Conservation (phyloP, 2,113 vertebrate genomes). For the Calonectris borealis region DNA sequence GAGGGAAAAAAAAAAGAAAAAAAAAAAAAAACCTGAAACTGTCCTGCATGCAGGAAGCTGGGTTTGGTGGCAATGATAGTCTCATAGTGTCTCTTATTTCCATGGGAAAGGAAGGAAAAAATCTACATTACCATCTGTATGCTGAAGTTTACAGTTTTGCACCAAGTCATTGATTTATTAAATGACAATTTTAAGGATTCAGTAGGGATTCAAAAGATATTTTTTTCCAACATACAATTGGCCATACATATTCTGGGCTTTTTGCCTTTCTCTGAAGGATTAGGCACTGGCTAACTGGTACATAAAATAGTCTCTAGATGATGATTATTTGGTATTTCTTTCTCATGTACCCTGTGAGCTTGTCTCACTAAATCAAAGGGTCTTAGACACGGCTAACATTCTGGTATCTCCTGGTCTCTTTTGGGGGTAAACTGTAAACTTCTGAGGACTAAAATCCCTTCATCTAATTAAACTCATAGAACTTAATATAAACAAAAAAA, state of each 20-base stretch:
- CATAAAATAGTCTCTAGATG: background rate
- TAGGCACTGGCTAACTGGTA: background rate
- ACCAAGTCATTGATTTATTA: background rate
- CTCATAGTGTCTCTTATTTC: background rate
- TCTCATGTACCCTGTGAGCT: background rate
- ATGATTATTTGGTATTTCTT: background rate
- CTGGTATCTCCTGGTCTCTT: background rate
- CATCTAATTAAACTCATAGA: background rate
- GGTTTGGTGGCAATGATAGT: background rate
- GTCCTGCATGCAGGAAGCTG: background rate
- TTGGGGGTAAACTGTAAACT: background rate
- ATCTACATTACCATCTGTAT: background rate
- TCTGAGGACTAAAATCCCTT: background rate
- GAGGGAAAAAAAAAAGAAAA: rapidly evolving
- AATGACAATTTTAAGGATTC: background rate
- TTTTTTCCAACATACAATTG: background rate
- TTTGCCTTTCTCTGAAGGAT: background rate
- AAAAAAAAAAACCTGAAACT: background rate
- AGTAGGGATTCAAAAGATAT: background rate
- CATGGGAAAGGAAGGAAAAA: background rate
- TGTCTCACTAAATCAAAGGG: background rate
- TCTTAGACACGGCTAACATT: background rate
- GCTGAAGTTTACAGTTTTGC: background rate
- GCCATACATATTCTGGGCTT: background rate
- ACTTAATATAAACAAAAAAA: background rate